Base-by-base conservation (phyloP, 2,797 vertebrate species). In the Rhinogobio ventralis region DNA sequence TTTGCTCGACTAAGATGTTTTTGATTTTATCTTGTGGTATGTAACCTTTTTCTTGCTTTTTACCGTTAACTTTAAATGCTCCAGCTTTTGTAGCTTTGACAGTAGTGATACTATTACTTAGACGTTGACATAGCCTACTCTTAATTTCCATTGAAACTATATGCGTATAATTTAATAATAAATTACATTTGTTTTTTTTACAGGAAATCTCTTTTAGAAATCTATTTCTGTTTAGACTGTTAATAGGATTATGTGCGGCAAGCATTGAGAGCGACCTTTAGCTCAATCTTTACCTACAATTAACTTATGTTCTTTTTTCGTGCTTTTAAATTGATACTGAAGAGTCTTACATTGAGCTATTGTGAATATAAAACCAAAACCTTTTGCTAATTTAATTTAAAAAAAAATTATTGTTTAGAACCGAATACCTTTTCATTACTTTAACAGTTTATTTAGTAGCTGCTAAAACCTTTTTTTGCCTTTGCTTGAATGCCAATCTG, bases 221-320 rank as follows among this genome's bases (percentile, higher is more conserved):
- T 82, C 67, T 78, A 60, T 84, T 79, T 87, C 15, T 71, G 28
- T 51, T 68, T 57, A 88, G 83, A 36, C 83, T 57, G 71, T 82
- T 92, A 89, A 93, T 86, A 91, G 92, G 92, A 94, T 94, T 90
- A 92, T 46, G 25, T 53, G 73, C 23, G 1, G 66, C 75, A 82
- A 79, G 85, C 81, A 55, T 42, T 60, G 1, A 86, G 71, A 83
- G 67, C 82, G 88, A 87, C 77, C 86, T 28, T 85, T 13, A 76
- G 14, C 62, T 84, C 71, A 85, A 75, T 25, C 46, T 42, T 19
- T 28, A 23, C 45, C 1, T 60, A 25, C 39, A 9, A 53, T 39
- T n/a, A 64, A 9, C 46, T 36, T 36, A 23, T 36, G 57, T 20
- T 33, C 2, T 10, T 51, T 19, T 80, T 11, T 55, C 17, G 15